Evolutionary conservation across 2,797 vertebrate genomes (phyloP).

Genomic region (Crocidura indochinensis): DNA sequence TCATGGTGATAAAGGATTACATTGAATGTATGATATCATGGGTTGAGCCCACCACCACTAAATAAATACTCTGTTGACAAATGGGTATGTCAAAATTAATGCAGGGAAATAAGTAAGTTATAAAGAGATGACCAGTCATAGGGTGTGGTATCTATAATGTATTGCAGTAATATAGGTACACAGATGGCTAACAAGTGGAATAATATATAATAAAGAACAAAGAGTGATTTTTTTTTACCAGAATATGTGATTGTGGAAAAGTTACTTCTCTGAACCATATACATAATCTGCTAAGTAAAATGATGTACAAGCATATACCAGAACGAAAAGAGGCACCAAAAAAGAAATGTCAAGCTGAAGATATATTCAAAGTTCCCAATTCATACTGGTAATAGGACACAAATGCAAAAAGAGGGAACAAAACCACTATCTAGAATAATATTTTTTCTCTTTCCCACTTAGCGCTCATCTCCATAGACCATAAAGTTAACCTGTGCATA

Average conservation of each 20-base stretch:
- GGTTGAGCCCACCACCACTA: too few relatives aligned
- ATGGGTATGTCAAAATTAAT: neutral
- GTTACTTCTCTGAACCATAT: neutral
- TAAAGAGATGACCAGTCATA: neutral
- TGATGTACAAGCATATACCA: too few relatives aligned
- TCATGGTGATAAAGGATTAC: too few relatives aligned
- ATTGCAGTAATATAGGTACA: neutral
- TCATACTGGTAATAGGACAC: neutral
- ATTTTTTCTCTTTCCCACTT: neutral
- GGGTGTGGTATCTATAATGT: neutral
- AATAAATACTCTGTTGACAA: neutral
- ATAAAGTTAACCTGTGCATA: neutral
- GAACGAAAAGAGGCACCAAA: neutral
- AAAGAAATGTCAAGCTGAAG: neutral
- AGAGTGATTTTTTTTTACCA: neutral
- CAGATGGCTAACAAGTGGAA: neutral
- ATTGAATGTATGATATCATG: too few relatives aligned
- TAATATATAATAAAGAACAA: neutral
- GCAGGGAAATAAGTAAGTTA: neutral
- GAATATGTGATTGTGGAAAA: neutral
- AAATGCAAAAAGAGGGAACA: neutral
- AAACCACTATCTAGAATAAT: neutral
- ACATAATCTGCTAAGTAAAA: neutral
- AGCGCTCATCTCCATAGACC: neutral
- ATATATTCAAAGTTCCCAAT: neutral